Evolutionary conservation across 2,113 vertebrate species (phyloP), one percentile per base, ranked within the genome.

Genomic region (Pterophyllum scalare): DNA sequence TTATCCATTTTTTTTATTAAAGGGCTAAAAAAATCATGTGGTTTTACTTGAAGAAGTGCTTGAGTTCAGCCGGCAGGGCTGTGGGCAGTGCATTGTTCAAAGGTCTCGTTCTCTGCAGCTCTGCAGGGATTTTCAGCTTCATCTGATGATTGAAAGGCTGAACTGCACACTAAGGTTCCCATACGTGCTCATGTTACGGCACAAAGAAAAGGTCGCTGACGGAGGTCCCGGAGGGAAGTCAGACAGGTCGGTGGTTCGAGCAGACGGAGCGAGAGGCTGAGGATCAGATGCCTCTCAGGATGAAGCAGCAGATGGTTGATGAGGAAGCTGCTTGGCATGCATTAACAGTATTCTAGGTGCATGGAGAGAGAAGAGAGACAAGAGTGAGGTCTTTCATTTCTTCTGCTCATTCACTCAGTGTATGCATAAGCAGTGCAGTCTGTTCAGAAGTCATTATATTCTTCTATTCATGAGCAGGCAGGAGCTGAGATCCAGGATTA

Each of bases 391-490:
- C 75, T 62, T 86, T 82, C 35, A 64, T 83, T 83, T 76, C 60
- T 40, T 65, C 54, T 75, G 77, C 82, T 38, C 58, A 74, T n/a
- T 17, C 8, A 14, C 77, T 89, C n/a, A 72, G n/a, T 75, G 59
- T 80, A 88, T 93, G 81, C 78, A 89, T 81, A 49, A 79, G 83
- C 67, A 46, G 28, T 1, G 11, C 76, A 22, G 64, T 77, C 86
- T 91, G 83, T 87, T 94, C 76, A 82, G 46, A 82, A 91, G 83
- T 90, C 85, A 90, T 91, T 91, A 28, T 87, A 84, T 91, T 85
- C 70, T 64, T 86, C 24, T 91, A 94, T 92, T 93, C 83, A 94
- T 91, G 87, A 91, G 87, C 7, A 22, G 80, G 78, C 88, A 87
- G 67, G 80, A 54, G 85, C 56, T 28, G 35, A 67, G 77, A 85